Base-by-base conservation (phyloP, 1,140 invertebrate species). In the Tetranychus cinnabarinus region DNA sequence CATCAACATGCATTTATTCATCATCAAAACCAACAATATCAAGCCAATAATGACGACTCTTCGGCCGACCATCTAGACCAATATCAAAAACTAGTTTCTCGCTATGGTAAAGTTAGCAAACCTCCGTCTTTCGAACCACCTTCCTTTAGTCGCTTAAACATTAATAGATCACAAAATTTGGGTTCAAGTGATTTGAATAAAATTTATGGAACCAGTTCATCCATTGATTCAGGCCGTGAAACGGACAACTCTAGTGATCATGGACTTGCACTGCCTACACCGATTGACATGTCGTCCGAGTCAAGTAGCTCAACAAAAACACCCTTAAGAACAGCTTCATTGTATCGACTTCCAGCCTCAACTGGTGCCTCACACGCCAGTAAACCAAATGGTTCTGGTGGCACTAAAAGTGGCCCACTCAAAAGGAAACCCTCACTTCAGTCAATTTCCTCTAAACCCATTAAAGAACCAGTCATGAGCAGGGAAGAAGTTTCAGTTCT, bases 401-500 rank as follows among this genome's bases (percentile, higher is more conserved):
- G 33, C 6, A 34, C 31, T 56, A 8, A n/a, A 12, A 23, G 34
- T 56, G 55, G 55, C 5, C 34, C 42, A 33, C 42, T 66, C 35
- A 64, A 59, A 48, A 65, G 88, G 67, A 91, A 95, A 77, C 90
- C 92, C 77, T 88, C 90, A 68, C 77, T 98, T 74, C 93, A 93
- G 31, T 91, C 97, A 73, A 85, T 84, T 69, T 85, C 82, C 63
- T 81, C 81, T 59, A 68, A 69, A 48, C 31, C 31, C 1, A 35
- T 59, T 2, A 62, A 62, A 13, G 78, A 82, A 62, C 80, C 81
- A 5, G 79, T 84, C 46, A 87, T 96, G 82, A 84, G 87, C 13
- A 79, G 93, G 59, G 90, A 97, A 75, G 91, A 98, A 75, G 89
- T 92, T 6, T 90, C 89, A 58, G 80, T 83, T 15, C 77, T 98